Evolutionary conservation across 1,140 invertebrate genomes (phyloP).

Genomic region (Leucophenga varia): DNA sequence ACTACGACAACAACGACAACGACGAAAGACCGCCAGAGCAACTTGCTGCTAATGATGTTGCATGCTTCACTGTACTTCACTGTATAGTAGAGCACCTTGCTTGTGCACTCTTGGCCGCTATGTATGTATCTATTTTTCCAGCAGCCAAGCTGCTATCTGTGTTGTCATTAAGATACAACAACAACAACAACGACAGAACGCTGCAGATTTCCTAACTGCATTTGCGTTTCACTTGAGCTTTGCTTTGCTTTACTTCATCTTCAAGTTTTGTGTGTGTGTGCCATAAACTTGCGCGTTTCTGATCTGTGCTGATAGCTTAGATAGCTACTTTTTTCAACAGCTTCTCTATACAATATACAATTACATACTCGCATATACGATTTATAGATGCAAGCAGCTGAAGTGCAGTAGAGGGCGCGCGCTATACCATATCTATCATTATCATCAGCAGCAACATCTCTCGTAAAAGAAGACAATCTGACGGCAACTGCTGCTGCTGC

Average conservation of each 20-base stretch:
- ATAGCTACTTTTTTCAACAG: slow-evolving; percentile 51
- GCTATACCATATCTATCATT: slow-evolving; percentile 49
- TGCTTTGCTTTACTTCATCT: slow-evolving; percentile 9
- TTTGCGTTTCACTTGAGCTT: slow-evolving; percentile 36
- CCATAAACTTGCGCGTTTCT: slow-evolving; percentile 19
- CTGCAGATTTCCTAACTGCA: slow-evolving; percentile 5
- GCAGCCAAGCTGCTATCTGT: no score
- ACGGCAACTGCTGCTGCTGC: slow-evolving; percentile 36
- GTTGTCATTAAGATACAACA: no score
- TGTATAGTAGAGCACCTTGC: no score
- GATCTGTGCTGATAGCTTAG: slow-evolving; percentile 52
- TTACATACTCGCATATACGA: no score
- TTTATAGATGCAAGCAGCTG: no score
- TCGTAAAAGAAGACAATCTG: no score
- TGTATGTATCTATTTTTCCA: slow-evolving; percentile 1
- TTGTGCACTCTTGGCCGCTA: no score
- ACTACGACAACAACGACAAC: no score
- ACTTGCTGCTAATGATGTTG: slow-evolving; percentile 42
- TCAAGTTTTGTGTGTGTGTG: not conserved
- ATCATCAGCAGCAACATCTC: slow-evolving; percentile 28
- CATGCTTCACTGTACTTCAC: slow-evolving; percentile 1
- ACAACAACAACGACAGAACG: no score
- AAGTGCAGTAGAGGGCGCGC: no score
- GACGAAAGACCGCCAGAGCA: no score
- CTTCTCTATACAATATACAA: no score